Conservation (phyloP, 2,113 vertebrate species). For the Amia ocellicauda region DNA sequence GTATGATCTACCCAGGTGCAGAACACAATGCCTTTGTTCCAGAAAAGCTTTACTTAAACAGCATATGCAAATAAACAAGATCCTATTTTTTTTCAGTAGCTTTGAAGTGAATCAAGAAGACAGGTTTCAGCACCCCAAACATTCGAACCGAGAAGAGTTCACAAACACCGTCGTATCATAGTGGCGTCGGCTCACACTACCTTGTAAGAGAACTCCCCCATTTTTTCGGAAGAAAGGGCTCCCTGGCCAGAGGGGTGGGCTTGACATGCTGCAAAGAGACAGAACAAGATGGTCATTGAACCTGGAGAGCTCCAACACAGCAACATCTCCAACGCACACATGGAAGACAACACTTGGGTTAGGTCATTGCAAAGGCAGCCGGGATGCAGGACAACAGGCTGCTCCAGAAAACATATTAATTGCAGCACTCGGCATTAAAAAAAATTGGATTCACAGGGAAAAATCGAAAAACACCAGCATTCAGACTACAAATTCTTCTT, state of each 20-base stretch:
- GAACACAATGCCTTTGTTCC: constrained; percentile 18
- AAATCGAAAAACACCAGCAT: no score
- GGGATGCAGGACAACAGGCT: no score
- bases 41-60: constrained; percentile 25
- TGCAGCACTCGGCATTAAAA: no score
- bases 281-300: constrained; percentile 20
- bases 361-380: no score
- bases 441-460: no score
- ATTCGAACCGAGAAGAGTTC: background rate
- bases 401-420: no score
- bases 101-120: constrained; percentile 24
- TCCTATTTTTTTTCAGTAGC: constrained; percentile 20
- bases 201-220: constrained; percentile 91
- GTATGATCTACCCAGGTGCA: constrained; percentile 19
- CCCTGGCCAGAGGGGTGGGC: constrained; percentile 94
- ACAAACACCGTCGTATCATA: no score
- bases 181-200: constrained; percentile 53
- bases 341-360: background rate
- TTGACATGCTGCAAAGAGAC: constrained; percentile 72
- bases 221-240: constrained; percentile 97
- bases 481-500: no score
- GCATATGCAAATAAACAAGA: constrained; percentile 30
- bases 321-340: constrained; percentile 19
- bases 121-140: constrained; percentile 10
- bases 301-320: background rate